These are phyloP conservation scores for Caenorhabditis imperialis DNA, from an alignment of 2,888 invertebrate species.

Conservation along the genomic window DNA sequence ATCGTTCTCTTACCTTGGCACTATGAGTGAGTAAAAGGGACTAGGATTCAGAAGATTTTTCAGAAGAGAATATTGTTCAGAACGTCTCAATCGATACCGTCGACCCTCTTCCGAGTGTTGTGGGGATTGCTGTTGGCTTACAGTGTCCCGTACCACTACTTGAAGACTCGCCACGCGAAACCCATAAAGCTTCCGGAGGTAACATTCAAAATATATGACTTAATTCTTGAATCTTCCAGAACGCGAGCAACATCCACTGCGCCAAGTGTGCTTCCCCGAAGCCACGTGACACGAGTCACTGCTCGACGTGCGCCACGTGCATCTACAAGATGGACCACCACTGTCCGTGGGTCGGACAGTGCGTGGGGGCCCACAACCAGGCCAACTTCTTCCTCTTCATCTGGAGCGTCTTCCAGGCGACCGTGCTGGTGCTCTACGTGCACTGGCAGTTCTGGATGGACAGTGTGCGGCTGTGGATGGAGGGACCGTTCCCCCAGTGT, in stretches of 20 bases:
- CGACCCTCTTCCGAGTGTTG: not conserved
- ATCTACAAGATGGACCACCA: slow-evolving; percentile 43
- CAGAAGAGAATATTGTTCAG: no score
- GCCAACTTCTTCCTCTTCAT: slow-evolving; percentile 41
- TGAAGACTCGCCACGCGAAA: slow-evolving; percentile 9
- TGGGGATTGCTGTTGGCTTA: slow-evolving; percentile 17
- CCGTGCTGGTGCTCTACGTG: slow-evolving; percentile 17
- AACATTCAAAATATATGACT: not conserved
- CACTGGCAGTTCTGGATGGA: slow-evolving; percentile 33
- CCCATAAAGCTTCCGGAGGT: slow-evolving; percentile 11
- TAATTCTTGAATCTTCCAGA: slow-evolving; percentile 9
- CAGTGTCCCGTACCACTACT: slow-evolving; percentile 28
- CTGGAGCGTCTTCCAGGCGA: slow-evolving; percentile 18
- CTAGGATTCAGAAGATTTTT: no score
- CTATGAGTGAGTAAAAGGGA: slow-evolving; percentile 8
- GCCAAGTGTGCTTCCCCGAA: slow-evolving; percentile 7
- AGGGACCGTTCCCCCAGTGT: not conserved
- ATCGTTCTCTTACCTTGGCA: slow-evolving; percentile 18
- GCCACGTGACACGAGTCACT: slow-evolving; percentile 17
- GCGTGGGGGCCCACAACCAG: slow-evolving; percentile 47
- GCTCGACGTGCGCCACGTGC: slow-evolving; percentile 32
- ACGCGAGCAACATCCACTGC: not conserved
- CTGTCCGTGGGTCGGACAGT: slow-evolving; percentile 46
- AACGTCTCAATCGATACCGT: no score
- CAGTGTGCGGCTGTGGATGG: not conserved